These are phyloP conservation scores for Acrobasis consociella DNA, from an alignment of 2,888 invertebrate species.

Conservation along the genomic window DNA sequence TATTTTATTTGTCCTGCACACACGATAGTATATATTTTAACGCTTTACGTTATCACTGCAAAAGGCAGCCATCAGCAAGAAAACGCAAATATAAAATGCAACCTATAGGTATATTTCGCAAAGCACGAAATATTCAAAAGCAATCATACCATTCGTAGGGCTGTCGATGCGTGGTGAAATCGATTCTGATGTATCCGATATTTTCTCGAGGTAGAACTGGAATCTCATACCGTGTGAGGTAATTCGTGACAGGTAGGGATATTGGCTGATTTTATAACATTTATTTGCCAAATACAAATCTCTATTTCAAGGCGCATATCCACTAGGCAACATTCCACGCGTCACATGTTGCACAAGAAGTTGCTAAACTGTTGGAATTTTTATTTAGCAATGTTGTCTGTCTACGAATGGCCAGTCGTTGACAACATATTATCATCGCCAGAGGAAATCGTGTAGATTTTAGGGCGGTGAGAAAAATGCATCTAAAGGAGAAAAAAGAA, in stretches of 20 bases:
- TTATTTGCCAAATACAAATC: background rate
- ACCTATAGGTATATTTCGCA: conserved; percentile 26
- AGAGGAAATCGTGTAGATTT: no score
- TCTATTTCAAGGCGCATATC: background rate
- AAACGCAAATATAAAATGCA: background rate
- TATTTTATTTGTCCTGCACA: no score
- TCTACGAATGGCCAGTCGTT: no score
- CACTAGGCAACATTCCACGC: no score
- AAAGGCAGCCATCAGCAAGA: background rate
- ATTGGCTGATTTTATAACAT: background rate
- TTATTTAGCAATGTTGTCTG: no score
- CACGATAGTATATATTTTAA: no score
- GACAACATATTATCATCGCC: no score
- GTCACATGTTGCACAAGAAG: no score
- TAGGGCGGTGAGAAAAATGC: no score
- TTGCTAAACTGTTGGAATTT: no score
- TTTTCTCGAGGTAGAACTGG: conserved; percentile 49
- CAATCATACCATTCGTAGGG: conserved; percentile 53
- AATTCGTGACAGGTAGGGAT: conserved; percentile 33
- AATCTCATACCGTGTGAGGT: conserved; percentile 50
- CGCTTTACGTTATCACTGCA: background rate
- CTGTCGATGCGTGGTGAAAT: conserved; percentile 47
- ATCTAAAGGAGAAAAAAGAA: no score
- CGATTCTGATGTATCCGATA: conserved; percentile 61
- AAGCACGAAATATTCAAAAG: conserved; percentile 50